Conservation (phyloP, 2,113 vertebrate genomes). For the Vidua chalybeata region DNA sequence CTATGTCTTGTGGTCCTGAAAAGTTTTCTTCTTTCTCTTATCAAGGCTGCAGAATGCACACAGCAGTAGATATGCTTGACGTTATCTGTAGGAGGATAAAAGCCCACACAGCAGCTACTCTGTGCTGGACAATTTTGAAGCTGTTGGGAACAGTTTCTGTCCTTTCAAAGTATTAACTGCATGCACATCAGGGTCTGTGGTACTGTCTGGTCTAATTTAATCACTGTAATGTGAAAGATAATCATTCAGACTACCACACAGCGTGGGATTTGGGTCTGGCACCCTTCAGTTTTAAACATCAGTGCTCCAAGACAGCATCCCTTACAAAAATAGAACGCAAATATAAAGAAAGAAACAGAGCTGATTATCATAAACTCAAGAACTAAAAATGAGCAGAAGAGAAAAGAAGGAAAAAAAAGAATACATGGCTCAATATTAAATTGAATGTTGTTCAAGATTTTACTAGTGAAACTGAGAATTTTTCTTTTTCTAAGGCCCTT, state of each 20-base stretch:
- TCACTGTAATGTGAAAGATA: conserved; percentile 42
- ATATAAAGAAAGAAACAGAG: not conserved
- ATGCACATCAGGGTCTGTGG: not conserved
- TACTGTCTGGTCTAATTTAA: conserved; percentile 57
- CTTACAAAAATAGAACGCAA: not conserved
- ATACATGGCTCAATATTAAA: not conserved
- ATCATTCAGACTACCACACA: conserved; percentile 42
- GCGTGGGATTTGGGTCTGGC: conserved; percentile 2
- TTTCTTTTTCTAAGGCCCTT: not conserved
- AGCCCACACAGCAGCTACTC: conserved; percentile 12
- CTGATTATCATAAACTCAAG: not conserved
- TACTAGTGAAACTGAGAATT: not conserved
- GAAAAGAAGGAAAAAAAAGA: not conserved
- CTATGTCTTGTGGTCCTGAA: not conserved
- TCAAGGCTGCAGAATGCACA: conserved; percentile 39
- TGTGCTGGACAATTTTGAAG: conserved; percentile 46
- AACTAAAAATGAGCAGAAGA: not conserved
- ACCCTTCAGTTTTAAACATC: conserved; percentile 29
- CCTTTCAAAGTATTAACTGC: conserved; percentile 59
- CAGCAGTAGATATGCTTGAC: conserved; percentile 40
- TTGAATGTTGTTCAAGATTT: not conserved
- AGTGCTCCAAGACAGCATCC: not conserved
- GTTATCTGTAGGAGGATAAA: conserved; percentile 48
- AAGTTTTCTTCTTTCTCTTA: conserved; percentile 55
- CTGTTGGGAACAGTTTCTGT: conserved; percentile 26